phyloP scores from a whole-genome alignment of 37 sponge, comb jelly and placozoan genomes.

The Hexactinellida sp. region DNA sequence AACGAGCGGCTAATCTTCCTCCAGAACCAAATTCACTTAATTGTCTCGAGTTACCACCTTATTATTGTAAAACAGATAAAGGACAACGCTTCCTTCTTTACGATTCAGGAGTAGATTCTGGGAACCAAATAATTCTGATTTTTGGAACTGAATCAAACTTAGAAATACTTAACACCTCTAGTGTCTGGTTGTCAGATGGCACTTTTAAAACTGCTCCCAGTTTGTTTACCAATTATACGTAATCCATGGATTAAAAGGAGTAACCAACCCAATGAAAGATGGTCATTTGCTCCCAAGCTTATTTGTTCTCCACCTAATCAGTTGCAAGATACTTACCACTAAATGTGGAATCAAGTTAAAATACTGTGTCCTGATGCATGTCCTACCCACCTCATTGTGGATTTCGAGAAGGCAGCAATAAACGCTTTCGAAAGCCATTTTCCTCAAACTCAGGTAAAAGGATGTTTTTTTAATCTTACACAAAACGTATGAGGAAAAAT shows the following conservation, averaged over 20 bases:
- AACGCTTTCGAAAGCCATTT: background rate
- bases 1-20: background rate
- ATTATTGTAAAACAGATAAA: background rate
- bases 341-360: background rate
- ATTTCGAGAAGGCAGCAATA: background rate
- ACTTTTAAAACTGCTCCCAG: background rate
- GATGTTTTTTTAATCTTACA: background rate
- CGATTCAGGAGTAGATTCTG: too few species aligned
- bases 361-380: background rate
- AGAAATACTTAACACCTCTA: background rate
- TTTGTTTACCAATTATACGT: background rate
- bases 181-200: background rate
- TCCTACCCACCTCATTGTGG: background rate
- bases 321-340: background rate
- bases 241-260: background rate
- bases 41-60: background rate
- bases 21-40: background rate
- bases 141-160: background rate
- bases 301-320: background rate
- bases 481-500: background rate
- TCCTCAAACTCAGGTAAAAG: constrained; percentile 12
- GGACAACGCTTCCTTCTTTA: too few species aligned
- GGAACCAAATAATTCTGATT: background rate
- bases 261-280: constrained; percentile 3
- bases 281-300: constrained; percentile 5